Base-by-base conservation (phyloP, 37 sponge, comb jelly and placozoan genomes). In the Chondrosia reniformis region DNA sequence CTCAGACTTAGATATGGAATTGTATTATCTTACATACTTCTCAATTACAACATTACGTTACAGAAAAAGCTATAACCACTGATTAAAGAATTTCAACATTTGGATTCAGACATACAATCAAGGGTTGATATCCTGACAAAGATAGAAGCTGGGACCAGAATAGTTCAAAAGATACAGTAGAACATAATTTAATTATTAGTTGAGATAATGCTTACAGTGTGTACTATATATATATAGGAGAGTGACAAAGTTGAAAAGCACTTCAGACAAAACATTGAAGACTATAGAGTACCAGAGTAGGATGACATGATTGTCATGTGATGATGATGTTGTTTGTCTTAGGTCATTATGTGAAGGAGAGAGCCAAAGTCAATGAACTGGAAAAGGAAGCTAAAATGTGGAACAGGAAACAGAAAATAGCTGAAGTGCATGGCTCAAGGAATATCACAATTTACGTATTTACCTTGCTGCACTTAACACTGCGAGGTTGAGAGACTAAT, bases 381-480 rank as follows among this genome's bases (percentile, higher is more conserved):
- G 75, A 80, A 19, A 95, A 90, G 54, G 81, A 86, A 13, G 80
- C 93, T 33, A 79, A 54, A 58, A 91, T 84, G 0, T 98, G 99
- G 99, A 90, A 90, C 45, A 89, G 99, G 45, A 98, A 98, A 59
- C 93, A 95, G 4, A 93, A 98, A 62, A 98, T 98, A 43, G 88
- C 96, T 40, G 91, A 95, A 89, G 90, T 98, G 55, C 66, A 52
- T 55, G 63, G n/a, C n/a, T n/a, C n/a, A n/a, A n/a, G n/a, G n/a
- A n/a, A n/a, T n/a, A n/a, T n/a, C n/a, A n/a, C n/a, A n/a, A n/a
- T n/a, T n/a, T n/a, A n/a, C n/a, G n/a, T n/a, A n/a, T n/a, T n/a
- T n/a, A n/a, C n/a, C n/a, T n/a, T n/a, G n/a, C n/a, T n/a, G n/a
- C n/a, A n/a, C n/a, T n/a, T n/a, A n/a, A n/a, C n/a, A n/a, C n/a